Evolutionary conservation across 2,888 invertebrate genomes (phyloP).

Genomic region (Pyrrhia umbra): DNA sequence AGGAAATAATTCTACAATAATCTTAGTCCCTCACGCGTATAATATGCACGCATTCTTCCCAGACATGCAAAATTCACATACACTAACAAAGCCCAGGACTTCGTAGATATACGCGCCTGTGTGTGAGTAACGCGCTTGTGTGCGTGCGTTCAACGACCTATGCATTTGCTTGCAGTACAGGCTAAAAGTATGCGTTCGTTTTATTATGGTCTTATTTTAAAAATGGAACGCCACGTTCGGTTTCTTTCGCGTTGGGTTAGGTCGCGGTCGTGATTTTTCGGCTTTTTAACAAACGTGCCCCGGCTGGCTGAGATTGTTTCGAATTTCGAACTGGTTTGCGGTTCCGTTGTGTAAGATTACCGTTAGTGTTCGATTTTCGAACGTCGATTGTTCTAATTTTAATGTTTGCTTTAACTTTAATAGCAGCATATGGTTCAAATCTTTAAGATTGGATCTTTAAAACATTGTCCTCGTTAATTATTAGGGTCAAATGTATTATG

Average conservation of each 20-base stretch:
- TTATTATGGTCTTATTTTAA: constrained; percentile 90
- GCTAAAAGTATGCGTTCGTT: constrained; percentile 90
- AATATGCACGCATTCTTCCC: constrained; percentile 88
- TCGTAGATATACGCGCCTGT: constrained; percentile 63
- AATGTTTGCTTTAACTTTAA: constrained; percentile 50
- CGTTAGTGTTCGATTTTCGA: constrained; percentile 71
- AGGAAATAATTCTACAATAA: constrained; percentile 90
- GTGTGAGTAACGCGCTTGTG: constrained; percentile 71
- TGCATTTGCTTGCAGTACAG: constrained; percentile 89
- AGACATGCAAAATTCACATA: constrained; percentile 88
- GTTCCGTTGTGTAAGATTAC: constrained; percentile 71
- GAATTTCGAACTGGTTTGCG: constrained; percentile 68
- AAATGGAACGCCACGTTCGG: constrained; percentile 85
- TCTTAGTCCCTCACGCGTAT: constrained; percentile 85
- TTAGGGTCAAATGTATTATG: constrained; percentile 49
- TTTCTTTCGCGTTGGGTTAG: constrained; percentile 86
- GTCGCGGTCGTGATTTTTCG: constrained; percentile 78
- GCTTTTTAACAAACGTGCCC: constrained; percentile 54
- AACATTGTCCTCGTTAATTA: constrained; percentile 46
- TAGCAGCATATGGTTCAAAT: constrained; percentile 49
- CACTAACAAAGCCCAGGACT: constrained; percentile 76
- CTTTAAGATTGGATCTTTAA: constrained; percentile 49
- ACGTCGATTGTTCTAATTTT: constrained; percentile 63
- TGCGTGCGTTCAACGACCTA: constrained; percentile 87
- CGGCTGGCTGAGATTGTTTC: constrained; percentile 56